Base-by-base conservation (phyloP, 2,797 vertebrate genomes). In the Trachops cirrhosus region DNA sequence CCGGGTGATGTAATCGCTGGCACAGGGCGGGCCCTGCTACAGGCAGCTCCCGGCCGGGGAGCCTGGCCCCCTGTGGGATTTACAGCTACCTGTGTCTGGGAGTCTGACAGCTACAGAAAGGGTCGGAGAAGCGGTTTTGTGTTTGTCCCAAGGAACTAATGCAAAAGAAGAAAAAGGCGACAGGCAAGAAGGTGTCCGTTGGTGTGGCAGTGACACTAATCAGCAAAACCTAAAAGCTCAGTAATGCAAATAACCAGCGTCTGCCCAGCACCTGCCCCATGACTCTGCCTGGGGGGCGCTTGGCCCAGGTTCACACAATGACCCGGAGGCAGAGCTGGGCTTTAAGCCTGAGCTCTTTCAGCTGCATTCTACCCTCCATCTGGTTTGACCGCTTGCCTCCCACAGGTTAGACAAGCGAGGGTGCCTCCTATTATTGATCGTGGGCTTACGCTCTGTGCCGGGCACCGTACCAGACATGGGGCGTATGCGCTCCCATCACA, bases 91-190 rank as follows among this genome's bases (percentile, higher is more conserved):
- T 94, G 90, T 24, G 86, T 97, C 94, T 93, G 88, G 71, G 92
- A 70, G 91, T 64, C 92, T 93, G 96, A 86, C 82, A 91, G 80
- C 87, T 64, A 32, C 73, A 71, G 84, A 80, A 85, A 93, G 73
- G 73, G 14, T 50, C 95, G 87, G 80, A 84, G 92, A 94, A 90
- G 93, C 46, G 57, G 91, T 77, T 88, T 92, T 97, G 96, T 93
- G 88, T 91, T 78, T 91, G 57, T 95, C 88, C 88, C 93, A 92
- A 95, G 90, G 85, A 96, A 93, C 93, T 92, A 94, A 93, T 79
- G 95, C 62, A 82, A 93, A 85, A 92, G 94, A 89, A 93, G 78
- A 94, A 94, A 89, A 94, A 52, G 37, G 3, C 15, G 10, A 9
- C 12, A 82, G 82, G 80, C 21, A 79, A 73, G 70, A 85, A 89